Conservation (phyloP, 2,797 vertebrate species). For the Vultur gryphus region DNA sequence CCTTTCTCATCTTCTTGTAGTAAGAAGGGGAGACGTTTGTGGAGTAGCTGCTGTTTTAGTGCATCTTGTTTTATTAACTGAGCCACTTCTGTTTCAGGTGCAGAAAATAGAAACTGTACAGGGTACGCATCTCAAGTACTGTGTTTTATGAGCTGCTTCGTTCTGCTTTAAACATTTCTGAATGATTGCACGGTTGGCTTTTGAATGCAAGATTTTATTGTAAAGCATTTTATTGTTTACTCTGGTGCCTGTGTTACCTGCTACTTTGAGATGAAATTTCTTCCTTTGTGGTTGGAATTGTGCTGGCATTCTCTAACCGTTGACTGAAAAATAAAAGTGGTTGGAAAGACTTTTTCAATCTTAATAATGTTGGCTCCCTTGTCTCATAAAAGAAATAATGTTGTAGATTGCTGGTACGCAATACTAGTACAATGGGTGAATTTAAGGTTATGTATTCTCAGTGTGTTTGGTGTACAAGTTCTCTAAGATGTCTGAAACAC, state of each 20-base stretch:
- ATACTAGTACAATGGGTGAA: neutral
- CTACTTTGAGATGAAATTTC: neutral
- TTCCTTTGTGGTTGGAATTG: neutral
- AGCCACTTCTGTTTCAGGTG: slow-evolving; percentile 1
- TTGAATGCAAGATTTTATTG: neutral
- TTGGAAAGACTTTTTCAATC: neutral
- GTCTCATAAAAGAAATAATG: neutral
- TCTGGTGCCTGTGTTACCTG: neutral
- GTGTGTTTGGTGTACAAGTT: neutral
- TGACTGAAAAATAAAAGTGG: slow-evolving; percentile 22
- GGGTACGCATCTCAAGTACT: neutral
- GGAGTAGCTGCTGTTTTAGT: neutral
- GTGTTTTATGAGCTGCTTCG: neutral
- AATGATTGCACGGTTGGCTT: neutral
- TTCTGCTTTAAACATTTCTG: neutral
- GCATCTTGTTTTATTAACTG: neutral
- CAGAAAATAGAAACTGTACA: neutral
- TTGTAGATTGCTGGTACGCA: accelerated
- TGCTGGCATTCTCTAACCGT: neutral
- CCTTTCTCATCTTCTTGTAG: neutral
- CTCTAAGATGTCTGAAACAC: neutral
- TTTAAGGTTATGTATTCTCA: neutral
- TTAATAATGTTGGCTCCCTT: neutral
- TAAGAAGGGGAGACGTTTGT: neutral
- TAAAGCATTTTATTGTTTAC: neutral